These are phyloP conservation scores for Eulithis testata DNA, from an alignment of 2,888 invertebrate species.

Conservation along the genomic window DNA sequence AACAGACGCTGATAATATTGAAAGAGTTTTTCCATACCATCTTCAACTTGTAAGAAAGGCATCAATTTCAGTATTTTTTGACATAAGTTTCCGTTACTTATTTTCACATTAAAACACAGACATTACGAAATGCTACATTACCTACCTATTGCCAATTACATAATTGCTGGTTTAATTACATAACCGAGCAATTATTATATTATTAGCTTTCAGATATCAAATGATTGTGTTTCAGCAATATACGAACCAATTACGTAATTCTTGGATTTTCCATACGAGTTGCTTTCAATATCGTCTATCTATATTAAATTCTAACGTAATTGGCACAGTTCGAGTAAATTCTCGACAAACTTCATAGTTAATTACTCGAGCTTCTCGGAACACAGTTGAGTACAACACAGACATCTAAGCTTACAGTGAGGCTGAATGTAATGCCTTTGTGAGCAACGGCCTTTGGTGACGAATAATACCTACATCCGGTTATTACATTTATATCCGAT, in stretches of 20 bases:
- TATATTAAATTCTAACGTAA: slow-evolving; percentile 2
- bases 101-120: too few relatives aligned
- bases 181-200: too few relatives aligned
- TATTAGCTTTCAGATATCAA: background rate
- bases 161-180: too few relatives aligned
- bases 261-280: background rate
- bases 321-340: slow-evolving; percentile 11
- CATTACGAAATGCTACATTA: too few relatives aligned
- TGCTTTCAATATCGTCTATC: background rate
- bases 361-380: slow-evolving; percentile 2
- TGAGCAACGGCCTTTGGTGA: slow-evolving; percentile 9
- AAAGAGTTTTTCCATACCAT: background rate
- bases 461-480: background rate
- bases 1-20: background rate
- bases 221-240: background rate
- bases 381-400: slow-evolving; percentile 5
- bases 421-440: slow-evolving; percentile 7
- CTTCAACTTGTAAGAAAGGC: too few relatives aligned
- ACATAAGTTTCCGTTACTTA: too few relatives aligned
- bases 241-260: background rate
- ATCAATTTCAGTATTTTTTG: too few relatives aligned
- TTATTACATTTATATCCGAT: slow-evolving; percentile 3
- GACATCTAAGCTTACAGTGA: background rate
- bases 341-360: slow-evolving; percentile 6
- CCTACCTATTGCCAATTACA: too few relatives aligned